Evolutionary conservation across 2,113 vertebrate genomes (phyloP), one percentile per base, ranked within the genome.

Genomic region (Scomber colias): DNA sequence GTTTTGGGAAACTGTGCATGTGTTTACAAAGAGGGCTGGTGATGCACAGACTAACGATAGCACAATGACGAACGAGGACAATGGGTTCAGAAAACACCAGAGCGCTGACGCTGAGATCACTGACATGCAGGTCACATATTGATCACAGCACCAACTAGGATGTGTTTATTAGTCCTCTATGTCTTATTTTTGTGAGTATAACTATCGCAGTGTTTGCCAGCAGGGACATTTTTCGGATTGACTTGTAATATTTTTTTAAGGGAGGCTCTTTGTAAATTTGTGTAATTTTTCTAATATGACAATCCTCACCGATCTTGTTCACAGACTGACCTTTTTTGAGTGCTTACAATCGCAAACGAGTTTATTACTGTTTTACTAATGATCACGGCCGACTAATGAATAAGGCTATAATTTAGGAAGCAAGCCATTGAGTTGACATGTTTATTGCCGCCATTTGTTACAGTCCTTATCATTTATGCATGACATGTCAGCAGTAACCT

Each of bases 391-490:
- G 48, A 85, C 87, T 91, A 92, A 93, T 88, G 84, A 90, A 87
- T 75, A 85, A 88, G 92, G 87, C 85, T 82, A 74, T 92, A 81
- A 90, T 91, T 93, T 89, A 94, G 93, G 93, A 95, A 87, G 84
- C 62, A 92, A 96, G 93, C 94, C 92, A 94, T 94, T 56, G 64
- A 85, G 69, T 83, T 9, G 86, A 90, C 84, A 35, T 89, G 81
- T 94, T 95, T 90, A 93, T 92, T 83, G 90, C 90, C 82, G 69
- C 79, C 81, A 70, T 91, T 91, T 89, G 84, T 92, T 82, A 79
- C 30, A 31, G 55, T 67, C 81, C 81, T 84, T 64, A 87, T 92
- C 85, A 87, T 85, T 91, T 84, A 86, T 92, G 91, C 93, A 94
- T 92, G 95, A 91, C 68, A 79, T 84, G 84, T 89, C 91, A 81